These are phyloP conservation scores for Motacilla alba DNA, from an alignment of 2,113 vertebrate species.

Conservation along the genomic window DNA sequence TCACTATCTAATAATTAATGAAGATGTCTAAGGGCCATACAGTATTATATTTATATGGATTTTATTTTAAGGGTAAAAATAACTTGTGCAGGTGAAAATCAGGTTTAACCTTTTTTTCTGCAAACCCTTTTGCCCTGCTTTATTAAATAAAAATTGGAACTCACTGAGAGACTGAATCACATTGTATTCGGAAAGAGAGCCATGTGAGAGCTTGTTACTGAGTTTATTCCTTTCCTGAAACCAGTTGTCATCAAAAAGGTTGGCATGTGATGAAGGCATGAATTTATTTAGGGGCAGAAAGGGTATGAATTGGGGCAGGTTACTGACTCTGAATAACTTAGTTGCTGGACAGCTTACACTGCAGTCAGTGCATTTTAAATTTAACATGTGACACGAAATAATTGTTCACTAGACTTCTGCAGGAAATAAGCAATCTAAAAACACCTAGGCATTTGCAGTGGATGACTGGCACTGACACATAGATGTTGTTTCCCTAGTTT, in stretches of 20 bases:
- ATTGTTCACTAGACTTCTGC: fast-evolving
- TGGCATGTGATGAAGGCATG: background rate
- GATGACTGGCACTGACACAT: background rate
- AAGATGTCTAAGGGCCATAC: background rate
- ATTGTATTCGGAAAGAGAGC: background rate
- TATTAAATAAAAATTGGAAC: background rate
- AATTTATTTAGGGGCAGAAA: background rate
- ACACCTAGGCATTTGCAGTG: background rate
- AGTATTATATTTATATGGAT: background rate
- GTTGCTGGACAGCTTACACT: background rate
- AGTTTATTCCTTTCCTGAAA: background rate
- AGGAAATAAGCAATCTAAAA: background rate
- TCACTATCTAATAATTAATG: background rate
- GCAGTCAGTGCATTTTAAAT: background rate
- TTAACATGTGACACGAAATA: background rate
- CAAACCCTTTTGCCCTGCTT: background rate
- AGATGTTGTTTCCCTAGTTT: background rate
- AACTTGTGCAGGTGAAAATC: background rate
- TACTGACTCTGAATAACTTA: background rate
- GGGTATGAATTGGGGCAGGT: background rate
- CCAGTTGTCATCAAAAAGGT: background rate
- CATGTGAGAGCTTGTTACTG: background rate
- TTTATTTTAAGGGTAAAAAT: background rate
- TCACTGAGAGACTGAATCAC: background rate
- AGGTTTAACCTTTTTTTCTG: background rate